Base-by-base conservation (phyloP, 2,888 invertebrate genomes). In the Crepidodera aurea region DNA sequence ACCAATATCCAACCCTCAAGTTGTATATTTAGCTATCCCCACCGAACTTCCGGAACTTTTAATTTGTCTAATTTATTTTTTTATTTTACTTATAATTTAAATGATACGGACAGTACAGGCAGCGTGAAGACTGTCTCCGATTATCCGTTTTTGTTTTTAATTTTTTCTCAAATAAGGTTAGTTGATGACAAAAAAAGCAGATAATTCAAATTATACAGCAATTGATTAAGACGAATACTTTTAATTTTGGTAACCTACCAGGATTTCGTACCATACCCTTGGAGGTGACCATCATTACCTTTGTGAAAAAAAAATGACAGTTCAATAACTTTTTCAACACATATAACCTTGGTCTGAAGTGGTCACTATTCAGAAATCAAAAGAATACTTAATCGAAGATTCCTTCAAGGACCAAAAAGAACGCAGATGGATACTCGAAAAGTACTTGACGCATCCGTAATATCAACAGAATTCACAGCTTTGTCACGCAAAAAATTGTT, bases 301-400 rank as follows among this genome's bases (percentile, higher is more conserved):
- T 32, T 10, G 8, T 34, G 4, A 13, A 34, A 34, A 34, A 13
- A 34, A 13, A 34, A 34, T 13, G 19, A 6, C 22, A 25, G 44
- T 44, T 44, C 44, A 44, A 44, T 44, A 44, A 44, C 44, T 44
- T 44, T 22, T 44, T 42, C 19, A 42, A 42, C 16, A 42, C n/a
- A 6, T 5, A 2, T 22, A 44, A 44, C 44, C 44, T 44, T 44
- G 16, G 44, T 44, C 44, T 44, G 22, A 44, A 44, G 44, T 44
- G 44, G 44, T 25, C 19, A 12, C 19, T 13, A 44, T 44, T 22
- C 25, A 34, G 12, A 34, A 42, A 42, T 22, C 7, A 18, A 42
- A 42, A 42, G 19, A 22, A n/a, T 42, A 12, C 12, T 22, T 12
- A 12, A 25, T 22, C 6, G 44, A 44, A 13, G 22, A 44, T 8